phyloP scores from a whole-genome alignment of 2,797 vertebrate genomes.

The Sarcoramphus papa region DNA sequence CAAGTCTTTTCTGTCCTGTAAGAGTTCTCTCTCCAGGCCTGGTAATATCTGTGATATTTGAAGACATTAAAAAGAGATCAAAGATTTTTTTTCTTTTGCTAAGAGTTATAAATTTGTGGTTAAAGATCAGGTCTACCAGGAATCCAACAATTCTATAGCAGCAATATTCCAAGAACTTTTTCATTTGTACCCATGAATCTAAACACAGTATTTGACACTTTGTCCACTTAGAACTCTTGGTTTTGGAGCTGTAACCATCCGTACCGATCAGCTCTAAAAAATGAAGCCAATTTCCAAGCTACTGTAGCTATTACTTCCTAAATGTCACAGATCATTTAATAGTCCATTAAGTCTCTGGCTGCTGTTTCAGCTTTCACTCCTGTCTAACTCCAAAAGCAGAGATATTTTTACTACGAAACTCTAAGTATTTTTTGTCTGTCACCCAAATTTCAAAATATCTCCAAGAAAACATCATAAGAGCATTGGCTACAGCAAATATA shows the following conservation, averaged over 20 bases:
- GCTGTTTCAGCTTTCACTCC: neutral
- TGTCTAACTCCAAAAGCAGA: neutral
- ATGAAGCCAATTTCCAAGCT: neutral
- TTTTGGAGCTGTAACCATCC: neutral
- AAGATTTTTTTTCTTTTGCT: neutral
- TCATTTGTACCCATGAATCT: neutral
- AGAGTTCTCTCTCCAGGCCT: neutral
- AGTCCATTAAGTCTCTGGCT: neutral
- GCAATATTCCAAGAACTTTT: neutral
- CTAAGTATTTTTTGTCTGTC: neutral
- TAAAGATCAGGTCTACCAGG: neutral
- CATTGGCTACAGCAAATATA: neutral
- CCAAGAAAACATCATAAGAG: neutral
- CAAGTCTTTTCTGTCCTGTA: neutral
- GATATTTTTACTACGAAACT: neutral
- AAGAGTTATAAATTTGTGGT: neutral
- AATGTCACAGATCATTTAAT: neutral
- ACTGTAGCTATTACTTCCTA: neutral
- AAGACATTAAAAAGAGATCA: neutral
- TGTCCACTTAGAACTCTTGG: neutral
- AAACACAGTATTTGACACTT: neutral
- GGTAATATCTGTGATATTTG: neutral
- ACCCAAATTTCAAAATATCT: neutral
- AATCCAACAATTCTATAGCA: neutral
- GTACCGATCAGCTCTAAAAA: neutral